Evolutionary conservation across 2,888 invertebrate species (phyloP), one percentile per base, ranked within the genome.

Genomic region (Eretmocerus hayati): DNA sequence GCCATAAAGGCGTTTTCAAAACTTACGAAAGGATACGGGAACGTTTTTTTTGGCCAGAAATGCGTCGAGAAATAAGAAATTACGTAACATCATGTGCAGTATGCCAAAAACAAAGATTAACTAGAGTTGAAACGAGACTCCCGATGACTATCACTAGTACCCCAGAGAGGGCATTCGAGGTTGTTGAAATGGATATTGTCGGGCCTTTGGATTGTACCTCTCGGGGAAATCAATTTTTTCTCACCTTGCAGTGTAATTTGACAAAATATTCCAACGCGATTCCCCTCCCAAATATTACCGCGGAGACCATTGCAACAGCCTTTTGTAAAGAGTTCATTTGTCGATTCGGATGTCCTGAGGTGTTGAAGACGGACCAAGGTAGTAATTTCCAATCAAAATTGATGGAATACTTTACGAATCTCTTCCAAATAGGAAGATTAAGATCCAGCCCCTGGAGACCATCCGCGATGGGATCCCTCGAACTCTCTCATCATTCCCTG

Each of bases 1-100:
- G 46, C 40, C 43, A 15, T 46, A 53, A 46, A 43, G 52, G 26
- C 6, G 11, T 6, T 26, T 26, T 9, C 26, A 53, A 53, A 53
- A 47, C 44, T 32, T 53, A 50, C 48, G 42, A 19, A 21, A 9
- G 20, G 44, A 38, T 37, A 8, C 19, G 37, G 2, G 19, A 19
- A 20, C 19, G 13, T 9, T 37, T 37, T 37, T n/a, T 20, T 37
- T 37, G 37, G 37, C 11, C 18, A 3, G 20, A 21, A 4, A 37
- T 37, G 37, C 11, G 6, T 11, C 20, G 21, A 6, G 37, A 37
- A 3, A 37, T 37, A 15, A 19, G 3, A 2, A 21, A 18, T 6
- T 39, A 39, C 18, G 26, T 39, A 8, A 22, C 23, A 16, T 23
- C 13, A 4, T 39, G 39, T 11, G 1, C 6, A n/a, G 16, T 23